phyloP scores from a whole-genome alignment of 1,140 invertebrate species.

The Nymphalis io region DNA sequence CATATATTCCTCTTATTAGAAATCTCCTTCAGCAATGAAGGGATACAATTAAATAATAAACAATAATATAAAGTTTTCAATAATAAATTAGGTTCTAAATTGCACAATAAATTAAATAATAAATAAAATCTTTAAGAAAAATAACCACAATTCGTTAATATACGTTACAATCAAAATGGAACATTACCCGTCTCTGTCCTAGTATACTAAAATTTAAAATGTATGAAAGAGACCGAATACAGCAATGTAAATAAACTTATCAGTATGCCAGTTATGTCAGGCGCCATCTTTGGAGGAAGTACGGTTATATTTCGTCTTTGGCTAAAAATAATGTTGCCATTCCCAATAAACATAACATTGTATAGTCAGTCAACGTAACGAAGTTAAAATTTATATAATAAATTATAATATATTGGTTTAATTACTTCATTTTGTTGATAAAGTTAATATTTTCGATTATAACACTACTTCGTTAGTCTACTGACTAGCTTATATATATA shows the following conservation, averaged over 20 bases:
- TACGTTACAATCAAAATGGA: slow-evolving; percentile 76
- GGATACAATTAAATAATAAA: slow-evolving; percentile 19
- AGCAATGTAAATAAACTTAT: slow-evolving; percentile 61
- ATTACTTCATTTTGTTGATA: no score
- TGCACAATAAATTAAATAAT: slow-evolving; percentile 64
- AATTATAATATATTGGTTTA: no score
- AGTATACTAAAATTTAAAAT: not conserved
- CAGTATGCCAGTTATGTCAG: slow-evolving; percentile 46
- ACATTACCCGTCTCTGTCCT: slow-evolving; percentile 45
- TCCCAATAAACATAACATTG: not conserved
- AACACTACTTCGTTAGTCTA: no score
- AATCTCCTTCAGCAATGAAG: slow-evolving; percentile 11
- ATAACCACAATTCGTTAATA: slow-evolving; percentile 77
- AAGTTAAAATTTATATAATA: no score
- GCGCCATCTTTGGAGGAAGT: slow-evolving; percentile 65
- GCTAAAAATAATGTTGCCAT: slow-evolving; percentile 34
- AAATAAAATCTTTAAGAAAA: slow-evolving; percentile 63
- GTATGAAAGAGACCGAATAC: slow-evolving; percentile 53
- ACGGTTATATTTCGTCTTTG: slow-evolving; percentile 51
- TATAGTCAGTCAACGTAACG: no score
- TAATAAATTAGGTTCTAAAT: slow-evolving; percentile 49
- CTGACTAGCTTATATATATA: no score
- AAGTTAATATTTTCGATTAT: no score
- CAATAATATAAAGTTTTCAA: slow-evolving; percentile 32
- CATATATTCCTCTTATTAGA: slow-evolving; percentile 55